Base-by-base conservation (phyloP, 2,113 vertebrate genomes). In the Columba janthina region DNA sequence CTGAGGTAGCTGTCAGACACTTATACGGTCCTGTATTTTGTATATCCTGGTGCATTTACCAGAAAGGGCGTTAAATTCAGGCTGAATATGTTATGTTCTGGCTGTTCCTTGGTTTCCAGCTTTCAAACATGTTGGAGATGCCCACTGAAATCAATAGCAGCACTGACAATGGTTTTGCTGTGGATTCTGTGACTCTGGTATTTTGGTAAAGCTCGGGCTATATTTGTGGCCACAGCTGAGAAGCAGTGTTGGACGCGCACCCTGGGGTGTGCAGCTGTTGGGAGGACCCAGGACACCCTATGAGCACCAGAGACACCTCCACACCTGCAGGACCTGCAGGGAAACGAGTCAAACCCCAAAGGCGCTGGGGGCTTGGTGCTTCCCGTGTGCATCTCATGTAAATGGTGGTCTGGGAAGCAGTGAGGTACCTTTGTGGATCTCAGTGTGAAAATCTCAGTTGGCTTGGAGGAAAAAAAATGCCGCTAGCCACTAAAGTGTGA, bases 241-340 rank as follows among this genome's bases (percentile, higher is more conserved):
- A 21, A 66, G 42, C 2, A 0, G 29, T 1, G 3, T 42, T 1
- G 3, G 21, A 51, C 19, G 11, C 4, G 7, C 7, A 44, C 38
- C n/a, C 29, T 15, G n/a, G 48, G 51, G 13, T 17, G 50, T 40
- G 57, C 17, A 40, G 50, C 29, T 88, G 14, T 15, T 29, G 11
- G 50, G n/a, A 28, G 50, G 24, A 31, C 18, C 15, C 50, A 11
- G 58, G 66, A 24, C 65, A 74, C 51, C n/a, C 18, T 46, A 10
- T 4, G 3, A 46, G 44, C 44, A 46, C 18, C 7, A 46, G 44
- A 18, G 44, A 46, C 44, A 1, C 42, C 65, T 78, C 51, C 0
- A 46, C 44, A 1, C 42, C 65, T 78, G 58, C 0, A 3, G 42
- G 21, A 21, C 31, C 50, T 36, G 22, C 26, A 12, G 31, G 65